Evolutionary conservation across 2,797 vertebrate genomes (phyloP), one percentile per base, ranked within the genome.

Genomic region (Odontamblyopus rebecca): DNA sequence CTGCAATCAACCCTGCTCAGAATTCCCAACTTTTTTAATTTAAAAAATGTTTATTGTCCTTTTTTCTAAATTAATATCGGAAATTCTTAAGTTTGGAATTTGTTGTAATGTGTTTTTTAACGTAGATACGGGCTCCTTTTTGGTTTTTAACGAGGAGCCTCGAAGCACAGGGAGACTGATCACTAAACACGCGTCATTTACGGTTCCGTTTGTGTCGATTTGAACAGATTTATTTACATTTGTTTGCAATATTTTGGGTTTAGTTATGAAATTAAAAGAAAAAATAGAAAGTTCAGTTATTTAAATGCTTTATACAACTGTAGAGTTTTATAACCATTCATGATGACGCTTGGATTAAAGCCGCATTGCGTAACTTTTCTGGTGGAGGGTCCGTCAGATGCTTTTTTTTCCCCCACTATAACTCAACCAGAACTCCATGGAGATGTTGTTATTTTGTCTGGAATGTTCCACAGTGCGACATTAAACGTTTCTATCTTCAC

Each of bases 181-280:
- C 76, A 78, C 59, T 91, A 93, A 84, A 94, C 93, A 91, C 71
- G 73, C 66, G 65, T 79, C 74, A 80, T 80, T 77, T 68, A 74
- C 68, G 4, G 23, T 6, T 78, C 78, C 82, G 81, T 65, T 19
- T 75, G 64, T 77, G 64, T 85, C 82, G 75, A 78, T 88, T 78
- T 91, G 84, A 82, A 87, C 73, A 59, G 3, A 72, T 69, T 23
- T 79, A 61, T 79, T 83, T 84, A 66, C 9, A 75, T 88, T 88
- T 75, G 48, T 87, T 59, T 27, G 19, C 12, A 48, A 48, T 48
- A 4, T 48, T 48, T 48, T 48, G 44, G 44, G 44, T 19, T n/a
- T 53, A 53, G 51, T 53, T 53, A 9, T 2, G 8, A 26, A 26
- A 48, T 15, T 6, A 27, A 44, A 18, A 41, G 35, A 9, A 48